Evolutionary conservation across 2,888 invertebrate species (phyloP).

Genomic region (Noctuana brunneofusca): DNA sequence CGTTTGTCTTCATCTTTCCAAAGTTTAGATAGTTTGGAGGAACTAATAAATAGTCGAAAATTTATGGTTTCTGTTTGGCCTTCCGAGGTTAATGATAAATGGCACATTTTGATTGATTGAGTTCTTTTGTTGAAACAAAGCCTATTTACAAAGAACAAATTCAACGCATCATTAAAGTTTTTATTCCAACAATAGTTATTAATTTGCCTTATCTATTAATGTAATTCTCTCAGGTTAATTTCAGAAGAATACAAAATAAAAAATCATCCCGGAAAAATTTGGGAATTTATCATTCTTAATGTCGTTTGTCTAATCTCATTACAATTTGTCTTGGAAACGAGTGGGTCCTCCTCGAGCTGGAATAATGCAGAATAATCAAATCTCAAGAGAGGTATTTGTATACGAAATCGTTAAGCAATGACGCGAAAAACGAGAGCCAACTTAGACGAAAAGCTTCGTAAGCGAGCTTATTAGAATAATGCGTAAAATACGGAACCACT

Average conservation of each 20-base stretch:
- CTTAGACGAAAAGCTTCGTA: slow-evolving; percentile 39
- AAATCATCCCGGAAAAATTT: no score
- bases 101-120: neutral
- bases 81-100: neutral
- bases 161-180: slow-evolving; percentile 5
- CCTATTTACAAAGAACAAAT: neutral
- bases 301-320: slow-evolving; percentile 28
- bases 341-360: slow-evolving; percentile 30
- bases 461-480: slow-evolving; percentile 41
- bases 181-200: no score
- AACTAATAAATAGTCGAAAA: neutral
- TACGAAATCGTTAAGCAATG: slow-evolving; percentile 44
- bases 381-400: slow-evolving; percentile 42
- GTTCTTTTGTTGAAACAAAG: neutral
- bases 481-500: slow-evolving; percentile 18
- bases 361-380: slow-evolving; percentile 43
- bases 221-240: no score
- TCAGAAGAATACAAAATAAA: no score
- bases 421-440: slow-evolving; percentile 42
- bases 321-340: slow-evolving; percentile 33
- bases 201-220: no score
- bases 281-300: slow-evolving; percentile 24
- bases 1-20: neutral
- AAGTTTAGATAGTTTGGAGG: neutral
- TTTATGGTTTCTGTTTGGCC: neutral